These are phyloP conservation scores for Pachymerium ferrugineum DNA, from an alignment of 2,888 invertebrate genomes.

Conservation along the genomic window DNA sequence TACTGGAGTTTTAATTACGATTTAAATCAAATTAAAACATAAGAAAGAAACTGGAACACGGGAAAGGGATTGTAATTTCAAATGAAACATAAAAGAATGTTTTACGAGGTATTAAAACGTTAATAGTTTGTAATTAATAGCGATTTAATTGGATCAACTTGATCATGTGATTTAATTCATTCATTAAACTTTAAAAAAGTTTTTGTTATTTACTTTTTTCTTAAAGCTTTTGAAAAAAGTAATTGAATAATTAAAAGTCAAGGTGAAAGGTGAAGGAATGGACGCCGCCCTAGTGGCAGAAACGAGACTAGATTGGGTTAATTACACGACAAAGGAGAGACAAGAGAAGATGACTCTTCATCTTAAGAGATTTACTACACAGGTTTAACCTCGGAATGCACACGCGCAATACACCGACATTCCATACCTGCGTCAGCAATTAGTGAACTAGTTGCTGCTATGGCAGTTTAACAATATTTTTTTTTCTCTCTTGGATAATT, in stretches of 20 bases:
- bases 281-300: neutral
- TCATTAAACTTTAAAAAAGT: neutral
- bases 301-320: neutral
- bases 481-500: neutral
- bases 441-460: neutral
- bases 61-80: neutral
- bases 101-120: neutral
- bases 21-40: neutral
- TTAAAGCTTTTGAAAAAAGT: too few relatives aligned
- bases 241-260: neutral
- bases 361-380: neutral
- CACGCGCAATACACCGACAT: neutral
- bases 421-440: neutral
- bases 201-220: too few relatives aligned
- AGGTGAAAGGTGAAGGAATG: neutral
- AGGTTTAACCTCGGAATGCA: neutral
- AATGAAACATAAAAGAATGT: neutral
- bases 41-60: too few relatives aligned
- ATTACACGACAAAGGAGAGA: neutral
- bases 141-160: neutral
- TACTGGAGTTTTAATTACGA: neutral
- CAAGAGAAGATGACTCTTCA: neutral
- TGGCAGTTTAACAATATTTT: too few relatives aligned
- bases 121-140: neutral
- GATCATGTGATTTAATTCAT: neutral